These are phyloP conservation scores for Ursus arctos DNA, from an alignment of 2,113 vertebrate genomes.

Conservation along the genomic window DNA sequence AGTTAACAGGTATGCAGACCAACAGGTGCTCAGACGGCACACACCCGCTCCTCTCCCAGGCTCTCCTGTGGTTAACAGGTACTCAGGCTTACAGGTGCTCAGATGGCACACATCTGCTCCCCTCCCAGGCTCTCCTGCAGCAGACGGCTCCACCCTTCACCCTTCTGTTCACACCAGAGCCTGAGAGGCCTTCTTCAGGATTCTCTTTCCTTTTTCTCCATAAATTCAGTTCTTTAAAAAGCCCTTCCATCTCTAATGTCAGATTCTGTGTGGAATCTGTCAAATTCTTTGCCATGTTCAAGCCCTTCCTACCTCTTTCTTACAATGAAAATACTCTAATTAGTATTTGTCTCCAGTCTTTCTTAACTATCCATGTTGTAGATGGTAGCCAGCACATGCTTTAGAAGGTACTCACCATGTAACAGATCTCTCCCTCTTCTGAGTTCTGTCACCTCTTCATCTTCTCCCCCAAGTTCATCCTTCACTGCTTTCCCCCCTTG, in stretches of 20 bases:
- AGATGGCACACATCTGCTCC: too few species aligned
- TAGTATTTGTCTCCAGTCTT: neutral
- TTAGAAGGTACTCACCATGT: neutral
- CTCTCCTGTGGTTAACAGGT: too few species aligned
- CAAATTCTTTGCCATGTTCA: neutral
- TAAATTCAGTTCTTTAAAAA: neutral
- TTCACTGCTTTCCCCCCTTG: neutral
- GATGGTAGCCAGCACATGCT: neutral
- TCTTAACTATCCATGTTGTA: neutral
- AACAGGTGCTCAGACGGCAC: too few species aligned
- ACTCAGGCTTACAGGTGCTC: too few species aligned
- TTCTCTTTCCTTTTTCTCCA: neutral
- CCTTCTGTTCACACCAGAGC: too few species aligned
- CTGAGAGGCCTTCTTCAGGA: neutral
- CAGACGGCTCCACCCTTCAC: neutral
- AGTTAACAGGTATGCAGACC: too few species aligned
- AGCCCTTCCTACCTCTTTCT: neutral
- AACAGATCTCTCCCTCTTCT: neutral
- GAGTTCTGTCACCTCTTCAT: rapidly evolving
- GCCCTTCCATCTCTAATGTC: neutral
- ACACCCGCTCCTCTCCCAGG: too few species aligned
- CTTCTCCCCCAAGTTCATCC: too few species aligned
- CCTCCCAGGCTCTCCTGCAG: too few species aligned
- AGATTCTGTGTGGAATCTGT: neutral
- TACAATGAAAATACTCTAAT: neutral